Evolutionary conservation across 2,113 vertebrate species (phyloP), one percentile per base, ranked within the genome.

Genomic region (Miniopterus natalensis): DNA sequence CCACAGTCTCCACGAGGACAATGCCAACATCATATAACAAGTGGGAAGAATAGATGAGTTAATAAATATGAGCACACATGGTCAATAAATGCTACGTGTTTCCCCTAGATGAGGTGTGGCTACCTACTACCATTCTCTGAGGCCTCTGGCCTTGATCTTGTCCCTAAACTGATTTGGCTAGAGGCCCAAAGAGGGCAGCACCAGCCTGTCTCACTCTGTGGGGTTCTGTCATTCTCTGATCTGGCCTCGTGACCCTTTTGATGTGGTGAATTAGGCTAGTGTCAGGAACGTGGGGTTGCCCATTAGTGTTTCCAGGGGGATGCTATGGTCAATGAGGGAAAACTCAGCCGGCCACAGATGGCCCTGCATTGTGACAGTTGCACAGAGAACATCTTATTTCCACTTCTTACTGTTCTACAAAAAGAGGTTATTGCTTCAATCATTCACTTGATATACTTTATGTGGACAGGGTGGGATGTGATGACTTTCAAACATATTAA

Each of bases 151-250:
- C 51, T 68, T 71, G 14, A 7, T 47, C 42, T 21, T 90, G 2
- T 89, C 40, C 29, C 27, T 68, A 42, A 84, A 42, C 13, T 70
- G 53, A 55, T 95, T 95, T 97, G 59, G 42, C 68, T 66, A 66
- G 36, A 96, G 80, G 25, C 79, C 80, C 90, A 92, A 89, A 93
- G 84, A 96, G 71, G 84, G 88, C 42, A 85, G 77, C 71, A 88
- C 9, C 63, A 88, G 78, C n/a, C 87, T 80, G 11, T 61, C 88
- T 85, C 49, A 75, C 78, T 83, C 81, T 29, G 10, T n/a, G 31
- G 80, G 15, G 21, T 47, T 88, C 5, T 8, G 17, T 80, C 2
- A 5, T 47, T 77, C 53, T 71, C 36, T 93, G 47, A 10, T 78
- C 47, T 95, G 49, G 71, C 49, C 77, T 96, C 70, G 84, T 40